Evolutionary conservation across 2,888 invertebrate species (phyloP), one percentile per base, ranked within the genome.

Genomic region (Drosophila paracracens): DNA sequence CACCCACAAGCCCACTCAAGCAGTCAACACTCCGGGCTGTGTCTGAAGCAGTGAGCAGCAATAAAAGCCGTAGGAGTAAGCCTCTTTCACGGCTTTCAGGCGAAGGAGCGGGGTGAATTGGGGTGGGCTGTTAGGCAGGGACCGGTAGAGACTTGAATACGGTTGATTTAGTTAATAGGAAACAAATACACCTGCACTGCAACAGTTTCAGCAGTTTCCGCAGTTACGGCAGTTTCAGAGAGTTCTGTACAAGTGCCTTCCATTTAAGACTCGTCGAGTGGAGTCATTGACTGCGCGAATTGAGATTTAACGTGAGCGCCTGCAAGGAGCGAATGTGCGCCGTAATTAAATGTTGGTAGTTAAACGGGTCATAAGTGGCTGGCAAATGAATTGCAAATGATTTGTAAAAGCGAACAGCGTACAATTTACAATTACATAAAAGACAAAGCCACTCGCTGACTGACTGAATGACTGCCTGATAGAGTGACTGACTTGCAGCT

Each of bases 371-470:
- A 81, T 76, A 79, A 84, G 78, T 78, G 80, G 66, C 79, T 54
- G 61, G 70, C 79, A 82, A 84, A 85, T 89, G 84, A 82, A 88
- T 82, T 76, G 82, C 71, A 84, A 84, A 81, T 84, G 85, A 84
- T 88, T 89, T 82, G 77, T 74, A 70, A 74, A 83, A 81, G 75
- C 67, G 13, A 38, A 29, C 50, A 70, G 62, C 38, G 35, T 68
- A 52, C 67, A 71, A 70, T 65, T 79, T 51, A 65, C 69, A 70
- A 60, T 54, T 72, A 53, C 67, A 50, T 31, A 27, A 57, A 57
- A 25, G 62, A 69, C 33, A 65, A 57, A 62, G 53, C 65, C 62
- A 53, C 54, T 66, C 53, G 46, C 36, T 64, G 16, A 40, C 58
- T 59, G 33, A 60, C 38, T 54, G 51, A 59, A 21, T 65, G 48